A percentile compares a stretch with the other conserved stretches of the same genome.
These are phyloP conservation scores for Chorisops tibialis DNA, from an alignment of 2,888 invertebrate species.

Conservation along the genomic window DNA sequence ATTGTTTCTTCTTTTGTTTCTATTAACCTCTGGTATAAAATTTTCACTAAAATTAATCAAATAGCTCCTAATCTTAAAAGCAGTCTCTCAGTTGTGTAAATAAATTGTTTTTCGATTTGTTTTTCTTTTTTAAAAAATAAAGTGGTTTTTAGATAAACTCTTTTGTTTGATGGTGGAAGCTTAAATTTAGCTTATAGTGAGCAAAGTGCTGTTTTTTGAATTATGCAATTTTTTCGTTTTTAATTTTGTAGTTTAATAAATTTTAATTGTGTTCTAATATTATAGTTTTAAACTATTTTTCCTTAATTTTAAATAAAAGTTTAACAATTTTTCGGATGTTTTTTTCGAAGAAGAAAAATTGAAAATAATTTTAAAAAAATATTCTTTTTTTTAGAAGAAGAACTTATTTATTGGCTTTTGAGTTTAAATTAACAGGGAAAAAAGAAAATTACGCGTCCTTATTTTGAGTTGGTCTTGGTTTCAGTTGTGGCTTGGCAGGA, in stretches of 20 bases:
- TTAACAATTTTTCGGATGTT: conserved; percentile 23
- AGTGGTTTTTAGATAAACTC: conserved; percentile 46
- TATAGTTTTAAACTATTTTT: conserved; percentile 9
- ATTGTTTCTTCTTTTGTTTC: not conserved
- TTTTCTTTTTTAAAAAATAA: conserved; percentile 43
- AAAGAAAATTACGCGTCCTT: conserved; percentile 46
- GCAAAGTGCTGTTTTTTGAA: conserved; percentile 21
- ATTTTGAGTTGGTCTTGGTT: conserved; percentile 57
- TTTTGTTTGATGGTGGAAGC: not conserved
- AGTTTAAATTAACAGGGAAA: conserved; percentile 10
- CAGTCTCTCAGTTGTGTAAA: conserved; percentile 34
- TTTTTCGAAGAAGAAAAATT: conserved; percentile 23
- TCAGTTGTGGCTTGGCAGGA: conserved; percentile 50
- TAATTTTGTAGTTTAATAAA: conserved; percentile 21
- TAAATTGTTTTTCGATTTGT: conserved; percentile 24
- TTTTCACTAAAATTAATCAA: conserved; percentile 32
- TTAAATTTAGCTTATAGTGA: conserved; percentile 1
- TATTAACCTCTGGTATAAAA: conserved; percentile 13
- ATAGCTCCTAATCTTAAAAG: conserved; percentile 27
- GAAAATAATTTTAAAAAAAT: conserved; percentile 25
- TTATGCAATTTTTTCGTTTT: conserved; percentile 16
- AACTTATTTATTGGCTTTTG: conserved; percentile 24
- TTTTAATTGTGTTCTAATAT: too few species aligned
- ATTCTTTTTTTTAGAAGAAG: conserved; percentile 10
- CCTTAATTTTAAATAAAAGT: conserved; percentile 13